Conservation (phyloP, 1,140 invertebrate genomes). For the Drosophila mayri region DNA sequence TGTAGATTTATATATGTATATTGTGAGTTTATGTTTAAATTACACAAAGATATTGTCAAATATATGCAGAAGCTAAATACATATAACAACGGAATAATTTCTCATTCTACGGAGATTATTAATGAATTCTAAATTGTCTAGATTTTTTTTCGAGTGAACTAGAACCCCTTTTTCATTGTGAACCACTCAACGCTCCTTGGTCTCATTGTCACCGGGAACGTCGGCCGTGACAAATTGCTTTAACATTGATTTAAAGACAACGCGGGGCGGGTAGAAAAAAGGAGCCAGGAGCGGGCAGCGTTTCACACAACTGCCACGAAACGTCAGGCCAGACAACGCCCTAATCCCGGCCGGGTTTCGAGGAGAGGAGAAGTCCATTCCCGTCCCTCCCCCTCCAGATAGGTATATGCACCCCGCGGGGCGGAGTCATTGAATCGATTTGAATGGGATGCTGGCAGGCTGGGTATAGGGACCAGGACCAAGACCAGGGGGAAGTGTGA, state of each 20-base stretch:
- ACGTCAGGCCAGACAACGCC: slow-evolving; percentile 77
- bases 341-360: slow-evolving; percentile 57
- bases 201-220: slow-evolving; percentile 66
- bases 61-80: too few species aligned
- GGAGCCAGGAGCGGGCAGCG: slow-evolving; percentile 24
- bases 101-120: neutral
- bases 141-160: slow-evolving; percentile 21
- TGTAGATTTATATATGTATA: neutral
- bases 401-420: slow-evolving; percentile 29
- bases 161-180: slow-evolving; percentile 49
- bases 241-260: slow-evolving; percentile 82
- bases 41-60: too few species aligned
- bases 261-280: slow-evolving; percentile 29
- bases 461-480: neutral
- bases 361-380: slow-evolving; percentile 15
- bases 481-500: neutral
- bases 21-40: neutral
- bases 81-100: neutral
- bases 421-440: slow-evolving; percentile 65
- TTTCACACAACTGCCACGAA: slow-evolving; percentile 82
- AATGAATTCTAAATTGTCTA: neutral
- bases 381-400: neutral
- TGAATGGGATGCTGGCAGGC: slow-evolving; percentile 42
- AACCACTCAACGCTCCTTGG: slow-evolving; percentile 53
- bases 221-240: slow-evolving; percentile 78